Conservation (phyloP, 2,797 vertebrate species). For the Macrochelys suwanniensis region DNA sequence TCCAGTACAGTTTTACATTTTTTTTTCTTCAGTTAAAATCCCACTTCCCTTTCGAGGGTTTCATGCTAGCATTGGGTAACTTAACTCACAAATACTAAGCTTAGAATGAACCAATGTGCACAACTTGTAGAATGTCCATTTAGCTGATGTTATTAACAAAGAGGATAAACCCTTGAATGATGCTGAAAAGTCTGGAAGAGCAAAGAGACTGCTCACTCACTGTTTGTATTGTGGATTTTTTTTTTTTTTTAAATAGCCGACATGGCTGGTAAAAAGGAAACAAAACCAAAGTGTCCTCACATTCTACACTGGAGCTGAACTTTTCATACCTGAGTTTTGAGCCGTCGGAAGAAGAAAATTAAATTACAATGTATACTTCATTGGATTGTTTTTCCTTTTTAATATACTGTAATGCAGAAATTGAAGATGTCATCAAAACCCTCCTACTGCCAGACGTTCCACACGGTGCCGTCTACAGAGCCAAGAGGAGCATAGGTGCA, state of each 20-base stretch:
- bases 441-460: not conserved
- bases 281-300: constrained; percentile 51
- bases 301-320: constrained; percentile 72
- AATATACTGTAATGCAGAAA: not conserved
- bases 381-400: not conserved
- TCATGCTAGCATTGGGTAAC: constrained; percentile 95
- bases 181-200: constrained; percentile 6
- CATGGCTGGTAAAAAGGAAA: constrained; percentile 43
- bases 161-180: constrained; percentile 54
- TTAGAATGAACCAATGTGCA: constrained; percentile 91
- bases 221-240: not conserved
- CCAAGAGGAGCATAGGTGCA: not conserved
- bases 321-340: constrained; percentile 87
- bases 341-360: constrained; percentile 71
- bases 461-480: not conserved
- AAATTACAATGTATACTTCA: not conserved
- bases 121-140: constrained; percentile 77
- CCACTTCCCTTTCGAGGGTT: constrained; percentile 79
- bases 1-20: constrained; percentile 90
- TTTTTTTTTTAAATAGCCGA: constrained; percentile 19
- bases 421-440: not conserved
- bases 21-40: constrained; percentile 82
- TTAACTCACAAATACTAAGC: constrained; percentile 92
- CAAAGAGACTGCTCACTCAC: constrained; percentile 27
- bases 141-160: constrained; percentile 57